Evolutionary conservation across 2,797 vertebrate genomes (phyloP), one percentile per base, ranked within the genome.

Genomic region (Astyanax mexicanus): DNA sequence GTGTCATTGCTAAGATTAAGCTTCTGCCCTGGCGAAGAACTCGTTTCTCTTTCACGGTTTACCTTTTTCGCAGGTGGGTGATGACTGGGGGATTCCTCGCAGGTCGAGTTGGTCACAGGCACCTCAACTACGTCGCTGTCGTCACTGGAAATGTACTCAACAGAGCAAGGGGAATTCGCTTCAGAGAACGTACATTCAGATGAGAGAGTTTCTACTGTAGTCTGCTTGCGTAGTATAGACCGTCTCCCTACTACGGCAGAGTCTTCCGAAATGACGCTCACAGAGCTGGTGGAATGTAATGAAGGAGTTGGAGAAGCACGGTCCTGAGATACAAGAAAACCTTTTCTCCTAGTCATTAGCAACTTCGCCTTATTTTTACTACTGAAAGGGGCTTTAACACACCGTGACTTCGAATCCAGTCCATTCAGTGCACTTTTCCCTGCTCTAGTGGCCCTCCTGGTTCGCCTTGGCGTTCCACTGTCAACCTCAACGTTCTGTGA

Each of bases 91-190:
- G 73, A 15, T 0, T 57, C 84, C 15, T 84, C 83, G 0, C 47
- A 52, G n/a, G 8, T 35, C 13, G 49, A 67, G 4, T 78, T 73
- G 0, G 80, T 86, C 9, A 88, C 79, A 0, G 89, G 83, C 5
- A 92, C 90, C 57, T 93, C 91, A 0, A 92, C 69, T 0, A 91
- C 81, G n/a, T 91, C 90, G n/a, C 91, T 93, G 81, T 92, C 88
- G 0, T 92, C 91, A 13, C 91, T 93, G 3, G 89, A 91, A 23
- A 85, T 29, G 0, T 87, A 88, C 0, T 81, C 77, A 0, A 54
- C 73, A 0, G 88, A 88, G 2, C 80, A 83, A 0, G 49, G 17
- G 0, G 51, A 9, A 58, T 82, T 78, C 6, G 52, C 25, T 5
- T 88, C 90, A 0, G 83, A 81, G 0, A 75, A 58, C 0, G 74